phyloP scores from a whole-genome alignment of 2,113 vertebrate genomes.

The Naja naja region DNA sequence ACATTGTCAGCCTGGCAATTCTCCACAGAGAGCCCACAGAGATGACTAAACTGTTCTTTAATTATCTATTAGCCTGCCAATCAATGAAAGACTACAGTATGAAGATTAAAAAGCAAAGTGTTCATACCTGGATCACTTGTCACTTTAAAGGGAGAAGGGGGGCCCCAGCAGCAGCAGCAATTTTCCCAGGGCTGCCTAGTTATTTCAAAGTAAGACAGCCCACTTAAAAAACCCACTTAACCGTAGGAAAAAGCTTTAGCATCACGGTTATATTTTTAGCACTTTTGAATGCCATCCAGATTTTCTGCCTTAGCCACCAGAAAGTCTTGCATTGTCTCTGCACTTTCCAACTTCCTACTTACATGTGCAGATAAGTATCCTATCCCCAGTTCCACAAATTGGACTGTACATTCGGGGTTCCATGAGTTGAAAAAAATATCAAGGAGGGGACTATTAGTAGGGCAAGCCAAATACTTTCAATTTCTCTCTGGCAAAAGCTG shows the following conservation, averaged over 20 bases:
- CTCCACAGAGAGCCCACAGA: background rate
- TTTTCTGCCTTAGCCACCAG: background rate
- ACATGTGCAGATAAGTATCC: background rate
- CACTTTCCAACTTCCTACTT: background rate
- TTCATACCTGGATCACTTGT: background rate
- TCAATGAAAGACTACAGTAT: background rate
- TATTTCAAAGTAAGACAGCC: background rate
- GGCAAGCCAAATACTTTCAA: background rate
- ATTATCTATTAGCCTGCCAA: background rate
- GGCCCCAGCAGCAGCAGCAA: background rate
- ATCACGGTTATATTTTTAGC: background rate
- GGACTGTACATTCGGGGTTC: background rate
- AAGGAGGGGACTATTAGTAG: background rate
- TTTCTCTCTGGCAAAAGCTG: background rate
- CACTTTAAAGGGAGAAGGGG: background rate
- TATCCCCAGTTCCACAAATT: background rate
- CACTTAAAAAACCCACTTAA: background rate
- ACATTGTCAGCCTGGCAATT: background rate
- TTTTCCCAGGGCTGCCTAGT: background rate
- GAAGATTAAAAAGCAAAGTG: background rate
- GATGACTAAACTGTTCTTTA: background rate
- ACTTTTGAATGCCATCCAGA: background rate
- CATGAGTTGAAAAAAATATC: background rate
- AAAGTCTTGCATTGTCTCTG: background rate
- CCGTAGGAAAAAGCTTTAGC: background rate